Conservation (phyloP, 2,113 vertebrate genomes). For the Indicator indicator region DNA sequence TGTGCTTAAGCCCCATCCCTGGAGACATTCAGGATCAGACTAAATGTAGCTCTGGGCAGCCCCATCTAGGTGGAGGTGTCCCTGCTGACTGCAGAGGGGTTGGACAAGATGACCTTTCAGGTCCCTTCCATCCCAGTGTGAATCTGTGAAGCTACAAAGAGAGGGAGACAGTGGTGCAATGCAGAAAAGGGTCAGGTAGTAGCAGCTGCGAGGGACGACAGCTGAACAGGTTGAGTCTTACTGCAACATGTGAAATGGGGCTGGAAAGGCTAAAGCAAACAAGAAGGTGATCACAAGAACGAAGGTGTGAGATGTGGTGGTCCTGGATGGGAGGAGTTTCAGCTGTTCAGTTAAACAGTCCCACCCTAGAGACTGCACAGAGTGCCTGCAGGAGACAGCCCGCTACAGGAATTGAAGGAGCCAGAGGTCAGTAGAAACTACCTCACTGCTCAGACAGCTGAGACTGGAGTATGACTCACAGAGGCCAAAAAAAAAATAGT, state of each 20-base stretch:
- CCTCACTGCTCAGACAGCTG: not conserved
- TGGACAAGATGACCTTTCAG: too few relatives aligned
- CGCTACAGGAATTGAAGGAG: not conserved
- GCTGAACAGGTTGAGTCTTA: not conserved
- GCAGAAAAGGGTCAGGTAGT: not conserved
- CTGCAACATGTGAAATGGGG: rapidly evolving
- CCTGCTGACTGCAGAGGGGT: too few relatives aligned
- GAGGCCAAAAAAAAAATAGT: rapidly evolving
- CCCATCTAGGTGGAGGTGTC: too few relatives aligned
- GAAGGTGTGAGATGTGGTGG: not conserved
- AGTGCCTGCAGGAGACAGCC: not conserved
- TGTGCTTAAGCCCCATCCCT: too few relatives aligned
- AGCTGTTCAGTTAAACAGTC: not conserved
- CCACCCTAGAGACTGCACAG: not conserved
- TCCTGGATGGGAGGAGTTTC: not conserved
- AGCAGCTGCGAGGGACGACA: not conserved
- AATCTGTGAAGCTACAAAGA: not conserved
- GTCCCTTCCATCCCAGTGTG: too few relatives aligned
- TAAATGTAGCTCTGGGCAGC: too few relatives aligned
- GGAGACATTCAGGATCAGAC: too few relatives aligned
- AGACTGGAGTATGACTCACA: not conserved
- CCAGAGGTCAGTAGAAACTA: not conserved
- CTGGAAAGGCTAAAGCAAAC: not conserved
- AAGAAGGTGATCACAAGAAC: not conserved
- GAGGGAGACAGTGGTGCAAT: not conserved